phyloP scores from a whole-genome alignment of 1,140 invertebrate genomes.

The Drosophila nasuta region DNA sequence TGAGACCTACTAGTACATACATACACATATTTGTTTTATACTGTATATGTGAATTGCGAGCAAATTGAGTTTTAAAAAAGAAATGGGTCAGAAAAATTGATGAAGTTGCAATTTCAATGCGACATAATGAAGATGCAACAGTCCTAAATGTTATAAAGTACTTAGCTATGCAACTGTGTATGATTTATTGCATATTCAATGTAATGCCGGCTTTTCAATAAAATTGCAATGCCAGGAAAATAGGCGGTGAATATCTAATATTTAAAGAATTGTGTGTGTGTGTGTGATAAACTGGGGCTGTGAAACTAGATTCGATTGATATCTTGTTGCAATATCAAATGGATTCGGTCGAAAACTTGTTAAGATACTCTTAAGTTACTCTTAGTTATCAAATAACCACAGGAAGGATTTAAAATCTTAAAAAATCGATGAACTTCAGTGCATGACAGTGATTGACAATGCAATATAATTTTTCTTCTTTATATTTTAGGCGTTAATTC shows the following conservation, averaged over 20 bases:
- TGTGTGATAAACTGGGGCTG: too few relatives aligned
- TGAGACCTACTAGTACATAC: neutral
- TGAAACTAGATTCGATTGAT: too few relatives aligned
- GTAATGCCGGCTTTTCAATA: neutral
- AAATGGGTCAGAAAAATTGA: neutral
- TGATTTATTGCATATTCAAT: neutral
- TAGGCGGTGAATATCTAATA: too few relatives aligned
- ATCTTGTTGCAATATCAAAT: too few relatives aligned
- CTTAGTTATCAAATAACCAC: too few relatives aligned
- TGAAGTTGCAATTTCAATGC: neutral
- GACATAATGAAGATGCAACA: neutral
- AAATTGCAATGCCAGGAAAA: too few relatives aligned
- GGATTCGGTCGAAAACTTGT: too few relatives aligned
- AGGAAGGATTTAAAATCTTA: too few relatives aligned
- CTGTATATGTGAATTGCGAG: neutral
- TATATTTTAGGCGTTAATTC: slow-evolving; percentile 90
- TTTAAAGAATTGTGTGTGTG: too few relatives aligned
- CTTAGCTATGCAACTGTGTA: too few relatives aligned
- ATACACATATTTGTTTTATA: neutral
- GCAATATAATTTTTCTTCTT: slow-evolving; percentile 6
- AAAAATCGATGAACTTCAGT: too few relatives aligned
- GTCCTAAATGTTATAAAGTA: neutral
- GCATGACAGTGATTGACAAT: neutral
- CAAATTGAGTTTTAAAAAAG: neutral
- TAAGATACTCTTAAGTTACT: too few relatives aligned